Percentiles rank a stretch among this genome's conserved stretches.
Conservation (phyloP, 2,113 vertebrate genomes). For the Toxostoma redivivum region DNA sequence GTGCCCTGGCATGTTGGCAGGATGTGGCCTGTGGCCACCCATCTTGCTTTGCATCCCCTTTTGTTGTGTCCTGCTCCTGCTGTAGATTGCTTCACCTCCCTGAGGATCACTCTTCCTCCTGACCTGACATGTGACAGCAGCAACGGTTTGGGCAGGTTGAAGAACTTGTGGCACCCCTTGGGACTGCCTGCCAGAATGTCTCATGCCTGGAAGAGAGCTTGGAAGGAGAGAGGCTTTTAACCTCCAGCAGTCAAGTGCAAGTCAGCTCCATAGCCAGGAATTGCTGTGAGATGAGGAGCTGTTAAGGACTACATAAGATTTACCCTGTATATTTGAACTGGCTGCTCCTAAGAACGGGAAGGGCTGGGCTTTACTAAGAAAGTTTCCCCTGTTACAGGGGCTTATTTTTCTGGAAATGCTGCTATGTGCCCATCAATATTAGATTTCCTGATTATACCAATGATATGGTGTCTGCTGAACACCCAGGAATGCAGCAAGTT, state of each 20-base stretch:
- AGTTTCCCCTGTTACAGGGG: not conserved
- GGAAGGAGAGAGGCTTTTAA: not conserved
- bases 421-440: not conserved
- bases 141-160: not conserved
- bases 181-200: not conserved
- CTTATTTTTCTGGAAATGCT: not conserved
- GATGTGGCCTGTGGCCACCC: not conserved
- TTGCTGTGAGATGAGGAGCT: not conserved
- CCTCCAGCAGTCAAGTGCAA: not conserved
- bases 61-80: not conserved
- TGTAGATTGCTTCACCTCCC: not conserved
- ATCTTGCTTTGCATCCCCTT: not conserved
- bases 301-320: not conserved
- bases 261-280: not conserved
- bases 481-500: not conserved
- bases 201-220: not conserved
- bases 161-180: not conserved
- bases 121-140: not conserved
- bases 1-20: not conserved
- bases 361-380: not conserved
- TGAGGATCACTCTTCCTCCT: not conserved
- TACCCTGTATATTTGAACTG: not conserved
- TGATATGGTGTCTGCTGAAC: not conserved
- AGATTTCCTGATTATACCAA: not conserved
- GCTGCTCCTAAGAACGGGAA: not conserved